Evolutionary conservation across 1,140 invertebrate genomes (phyloP), one percentile per base, ranked within the genome.

Genomic region (Rhynchophorus ferrugineus): DNA sequence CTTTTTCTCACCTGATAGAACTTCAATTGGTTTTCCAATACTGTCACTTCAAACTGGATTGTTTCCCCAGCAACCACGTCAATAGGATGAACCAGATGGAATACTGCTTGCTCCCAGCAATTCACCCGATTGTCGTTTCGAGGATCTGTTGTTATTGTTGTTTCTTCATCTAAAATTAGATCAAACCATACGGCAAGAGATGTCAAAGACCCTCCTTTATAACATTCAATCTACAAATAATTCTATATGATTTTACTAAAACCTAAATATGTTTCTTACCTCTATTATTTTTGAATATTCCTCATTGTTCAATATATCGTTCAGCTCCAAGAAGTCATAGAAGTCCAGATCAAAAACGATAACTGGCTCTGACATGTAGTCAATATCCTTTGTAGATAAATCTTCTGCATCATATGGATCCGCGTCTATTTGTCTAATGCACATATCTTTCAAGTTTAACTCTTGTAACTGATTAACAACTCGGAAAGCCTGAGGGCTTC

Each of bases 71-170:
- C 41, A 33, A 22, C 41, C 24, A 73, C 53, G 21, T 65, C 47
- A 17, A 61, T 64, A 21, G 71, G 71, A 68, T 71, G 50, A 29
- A 62, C 62, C 44, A 74, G 66, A 61, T 75, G 77, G 62, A 84
- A 87, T 17, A 89, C 69, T 17, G 83, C 83, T 64, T 85, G 81
- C 64, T 89, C 84, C 87, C 87, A 89, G 61, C 85, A 86, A 54
- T 75, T 77, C 18, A 74, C 72, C 45, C 70, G 63, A 7, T 71
- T 71, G 3, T 72, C 69, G 9, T 76, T 62, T 42, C 54, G 63
- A 2, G 75, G 76, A 61, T 77, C 63, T 14, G 71, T 75, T 20
- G 74, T 77, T 24, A 88, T 70, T 2, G 64, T 74, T 18, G 79
- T 76, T 35, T 78, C 73, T 13, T 83, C 75, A 61, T 83, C 79